Evolutionary conservation across 2,113 vertebrate genomes (phyloP).

Genomic region (Propithecus coquereli): DNA sequence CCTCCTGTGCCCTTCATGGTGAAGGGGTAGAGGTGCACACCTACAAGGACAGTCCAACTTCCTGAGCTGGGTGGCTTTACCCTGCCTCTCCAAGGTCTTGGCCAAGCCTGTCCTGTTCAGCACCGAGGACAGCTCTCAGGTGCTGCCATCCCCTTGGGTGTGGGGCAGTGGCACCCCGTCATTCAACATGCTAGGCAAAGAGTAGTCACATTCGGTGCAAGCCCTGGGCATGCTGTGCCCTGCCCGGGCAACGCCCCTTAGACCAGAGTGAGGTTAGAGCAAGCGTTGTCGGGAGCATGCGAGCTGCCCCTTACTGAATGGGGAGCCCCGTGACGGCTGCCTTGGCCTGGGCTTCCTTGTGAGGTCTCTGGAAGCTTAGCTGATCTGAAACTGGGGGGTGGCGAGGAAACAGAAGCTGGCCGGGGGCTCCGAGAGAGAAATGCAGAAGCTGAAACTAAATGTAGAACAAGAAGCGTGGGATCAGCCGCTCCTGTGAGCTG

Average conservation of each 20-base stretch:
- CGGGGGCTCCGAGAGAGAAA: not conserved
- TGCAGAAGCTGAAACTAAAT: slow-evolving; percentile 53
- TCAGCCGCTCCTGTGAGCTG: not conserved
- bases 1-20: not conserved
- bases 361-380: not conserved
- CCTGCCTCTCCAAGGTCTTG: not conserved
- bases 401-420: slow-evolving; percentile 76
- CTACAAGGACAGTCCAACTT: not conserved
- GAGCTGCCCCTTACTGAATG: not conserved
- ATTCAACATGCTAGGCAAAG: not conserved
- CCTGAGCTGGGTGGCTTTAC: not conserved
- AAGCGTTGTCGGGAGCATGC: not conserved
- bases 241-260: not conserved
- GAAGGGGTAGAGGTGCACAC: too few species aligned
- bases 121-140: slow-evolving; percentile 46
- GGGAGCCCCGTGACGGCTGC: not conserved
- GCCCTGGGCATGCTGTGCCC: not conserved
- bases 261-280: not conserved
- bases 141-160: fast-evolving
- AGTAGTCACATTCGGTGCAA: not conserved
- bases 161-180: not conserved
- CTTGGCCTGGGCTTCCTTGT: not conserved
- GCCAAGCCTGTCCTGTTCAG: not conserved
- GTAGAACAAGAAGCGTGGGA: slow-evolving; percentile 69
- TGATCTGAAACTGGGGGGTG: not conserved